Base-by-base conservation (phyloP, 1,140 invertebrate species). In the Propsilocerus akamusi region DNA sequence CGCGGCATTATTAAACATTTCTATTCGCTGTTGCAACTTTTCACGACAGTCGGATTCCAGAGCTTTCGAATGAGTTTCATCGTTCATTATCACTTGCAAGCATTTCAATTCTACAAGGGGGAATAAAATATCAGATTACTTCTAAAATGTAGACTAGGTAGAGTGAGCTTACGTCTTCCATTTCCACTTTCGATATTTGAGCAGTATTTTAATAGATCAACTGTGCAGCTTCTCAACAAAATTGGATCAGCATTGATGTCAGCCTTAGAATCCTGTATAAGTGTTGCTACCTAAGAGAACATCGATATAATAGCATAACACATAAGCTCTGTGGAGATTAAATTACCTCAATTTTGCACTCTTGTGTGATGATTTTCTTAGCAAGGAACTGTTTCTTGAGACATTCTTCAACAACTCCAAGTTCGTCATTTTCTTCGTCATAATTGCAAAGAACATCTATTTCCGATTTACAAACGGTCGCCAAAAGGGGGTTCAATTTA, bases 1-100 rank as follows among this genome's bases (percentile, higher is more conserved):
- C 26, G 79, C 83, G 22, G 88, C 86, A 71, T 83, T 85, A 68
- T 75, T 81, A 63, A 89, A 93, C 84, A 94, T 89, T 69, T 91
- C 81, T 56, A 89, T 78, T 56, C 90, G 73, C 51, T 78, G 80
- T 49, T 74, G 72, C 46, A 95, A 65, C 73, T 86, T 83, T 54
- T 76, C 78, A 54, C 78, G 74, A 64, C 89, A 93, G 54, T 86
- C 81, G 46, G 68, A 57, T 54, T 84, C 77, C 32, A 93, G 67
- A 49, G 75, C 72, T 59, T 78, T 78, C 22, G 72, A 72, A 8
- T 41, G 17, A 52, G 60, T 70, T 51, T 69, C 67, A 55, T 81
- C 77, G 58, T 81, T 72, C 50, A 87, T 61, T 37, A 81, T 72
- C 52, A 76, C 73, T 66, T 84, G 77, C 34, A 93, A 68, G 67